Base-by-base conservation (phyloP, 2,797 vertebrate species). In the Urosaurus nigricauda region DNA sequence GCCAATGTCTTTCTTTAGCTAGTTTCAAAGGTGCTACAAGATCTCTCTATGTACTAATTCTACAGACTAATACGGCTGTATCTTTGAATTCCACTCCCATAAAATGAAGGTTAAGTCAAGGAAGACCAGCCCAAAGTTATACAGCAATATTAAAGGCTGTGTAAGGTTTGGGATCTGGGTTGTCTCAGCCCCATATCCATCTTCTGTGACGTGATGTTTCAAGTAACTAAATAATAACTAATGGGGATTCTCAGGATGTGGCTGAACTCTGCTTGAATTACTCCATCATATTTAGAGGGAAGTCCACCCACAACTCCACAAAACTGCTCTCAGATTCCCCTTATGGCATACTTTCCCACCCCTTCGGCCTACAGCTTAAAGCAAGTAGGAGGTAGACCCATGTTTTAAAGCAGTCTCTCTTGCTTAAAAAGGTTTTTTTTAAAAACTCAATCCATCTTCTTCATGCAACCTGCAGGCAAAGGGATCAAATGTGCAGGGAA, bases 401-500 rank as follows among this genome's bases (percentile, higher is more conserved):
- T 53, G n/a, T 70, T 24, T 77, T 13, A 29, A 75, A 84, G 24
- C 21, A 32, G 58, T 78, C 32, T 68, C 79, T 68, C 87, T 77
- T 43, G 73, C 58, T 19, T 53, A 78, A 75, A 85, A 51, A 26
- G 51, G 14, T 73, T 19, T 71, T 24, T 71, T 78, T 24, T 68
- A 37, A 74, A 40, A 75, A 26, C 32, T 19, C 21, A 35, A 85
- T 65, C 68, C 53, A 21, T 74, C 21, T 17, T 75, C 26, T 32
- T 68, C 70, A 86, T 74, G 83, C 79, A 53, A 3, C 13, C 16
- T 13, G 79, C 83, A 77, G 71, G 88, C 79, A 77, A 68, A 14
- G 14, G 68, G 47, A 75, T 81, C 60, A 53, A 74, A 51, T 6
- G 32, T 29, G 26, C 12, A 51, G 2, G 56, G 63, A 11, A 29